phyloP scores from a whole-genome alignment of 2,888 invertebrate genomes.

The Frankliniella intonsa region DNA sequence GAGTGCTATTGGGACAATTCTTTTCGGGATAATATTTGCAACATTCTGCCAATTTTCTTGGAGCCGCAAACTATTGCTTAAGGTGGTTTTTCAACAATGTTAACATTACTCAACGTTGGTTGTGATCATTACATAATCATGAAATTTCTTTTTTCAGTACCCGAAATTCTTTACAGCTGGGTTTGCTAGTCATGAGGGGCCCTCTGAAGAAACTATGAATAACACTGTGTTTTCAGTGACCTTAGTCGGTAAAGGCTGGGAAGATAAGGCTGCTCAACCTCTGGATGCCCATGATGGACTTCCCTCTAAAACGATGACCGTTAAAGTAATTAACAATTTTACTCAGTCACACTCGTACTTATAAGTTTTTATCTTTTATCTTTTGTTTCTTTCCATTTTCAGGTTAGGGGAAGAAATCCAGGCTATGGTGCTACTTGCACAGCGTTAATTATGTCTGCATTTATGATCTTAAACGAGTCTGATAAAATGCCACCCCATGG shows the following conservation, averaged over 20 bases:
- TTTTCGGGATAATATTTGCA: slow-evolving; percentile 59
- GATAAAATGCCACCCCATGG: slow-evolving; percentile 64
- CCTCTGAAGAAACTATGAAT: slow-evolving; percentile 57
- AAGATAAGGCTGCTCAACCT: slow-evolving; percentile 53
- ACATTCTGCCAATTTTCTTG: slow-evolving; percentile 58
- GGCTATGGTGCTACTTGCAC: slow-evolving; percentile 81
- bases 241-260: slow-evolving; percentile 77
- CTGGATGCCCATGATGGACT: slow-evolving; percentile 54
- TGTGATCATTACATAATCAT: neutral
- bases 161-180: slow-evolving; percentile 71
- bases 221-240: slow-evolving; percentile 61
- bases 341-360: neutral
- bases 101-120: neutral
- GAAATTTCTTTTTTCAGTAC: slow-evolving; percentile 50
- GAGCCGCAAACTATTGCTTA: slow-evolving; percentile 61
- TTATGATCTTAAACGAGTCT: slow-evolving; percentile 68
- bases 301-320: slow-evolving; percentile 61
- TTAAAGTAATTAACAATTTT: slow-evolving; percentile 52
- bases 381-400: slow-evolving; percentile 34
- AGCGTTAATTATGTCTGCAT: slow-evolving; percentile 65
- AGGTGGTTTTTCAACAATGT: slow-evolving; percentile 44
- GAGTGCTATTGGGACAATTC: slow-evolving; percentile 48
- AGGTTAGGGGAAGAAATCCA: slow-evolving; percentile 62
- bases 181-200: slow-evolving; percentile 60
- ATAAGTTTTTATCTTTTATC: neutral